Percentiles rank a stretch among this genome's conserved stretches.
These are phyloP conservation scores for Notechis scutatus DNA, from an alignment of 2,113 vertebrate species.

Conservation along the genomic window DNA sequence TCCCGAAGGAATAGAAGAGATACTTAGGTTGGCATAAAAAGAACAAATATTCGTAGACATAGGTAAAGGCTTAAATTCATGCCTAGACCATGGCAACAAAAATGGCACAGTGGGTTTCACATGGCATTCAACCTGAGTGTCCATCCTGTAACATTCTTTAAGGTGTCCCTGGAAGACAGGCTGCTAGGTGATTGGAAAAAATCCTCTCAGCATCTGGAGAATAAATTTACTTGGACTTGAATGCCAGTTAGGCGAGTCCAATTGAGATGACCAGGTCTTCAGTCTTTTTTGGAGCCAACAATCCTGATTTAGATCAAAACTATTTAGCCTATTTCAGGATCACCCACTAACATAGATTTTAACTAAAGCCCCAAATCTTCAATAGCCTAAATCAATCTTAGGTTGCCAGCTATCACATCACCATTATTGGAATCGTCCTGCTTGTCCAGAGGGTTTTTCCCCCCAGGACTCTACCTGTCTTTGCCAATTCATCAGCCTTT, in stretches of 20 bases:
- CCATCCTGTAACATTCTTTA: neutral
- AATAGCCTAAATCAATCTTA: neutral
- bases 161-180: neutral
- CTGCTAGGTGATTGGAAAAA: neutral
- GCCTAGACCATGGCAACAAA: neutral
- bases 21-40: neutral
- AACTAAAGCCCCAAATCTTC: neutral
- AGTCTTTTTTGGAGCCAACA: neutral
- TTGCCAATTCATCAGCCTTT: neutral
- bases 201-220: neutral
- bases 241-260: neutral
- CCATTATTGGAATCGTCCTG: neutral
- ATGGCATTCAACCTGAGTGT: neutral
- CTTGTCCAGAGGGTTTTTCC: neutral
- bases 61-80: neutral
- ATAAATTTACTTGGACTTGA: neutral
- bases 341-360: neutral
- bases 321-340: neutral
- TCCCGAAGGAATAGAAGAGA: neutral
- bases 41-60: neutral
- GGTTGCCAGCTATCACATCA: neutral
- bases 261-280: neutral
- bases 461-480: neutral
- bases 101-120: neutral
- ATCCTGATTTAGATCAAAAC: neutral